These are phyloP conservation scores for Corvus cornix DNA, from an alignment of 2,113 vertebrate genomes.

Conservation along the genomic window DNA sequence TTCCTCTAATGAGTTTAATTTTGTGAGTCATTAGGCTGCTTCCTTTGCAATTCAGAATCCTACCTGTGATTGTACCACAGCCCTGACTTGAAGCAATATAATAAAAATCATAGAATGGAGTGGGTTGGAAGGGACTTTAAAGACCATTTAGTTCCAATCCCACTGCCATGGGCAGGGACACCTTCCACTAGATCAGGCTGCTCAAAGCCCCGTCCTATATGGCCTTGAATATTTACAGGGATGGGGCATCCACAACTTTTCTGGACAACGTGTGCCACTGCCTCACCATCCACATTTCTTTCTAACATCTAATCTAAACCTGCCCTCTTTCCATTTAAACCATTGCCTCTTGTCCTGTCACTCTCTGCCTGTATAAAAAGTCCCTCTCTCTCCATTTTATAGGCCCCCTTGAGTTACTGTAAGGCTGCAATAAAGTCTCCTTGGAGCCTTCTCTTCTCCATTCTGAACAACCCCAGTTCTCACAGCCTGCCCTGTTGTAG, in stretches of 20 bases:
- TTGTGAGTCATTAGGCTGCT: conserved; percentile 10
- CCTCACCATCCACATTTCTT: background rate
- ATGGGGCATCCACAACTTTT: background rate
- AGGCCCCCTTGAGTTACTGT: background rate
- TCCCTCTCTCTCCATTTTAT: background rate
- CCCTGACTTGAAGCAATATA: background rate
- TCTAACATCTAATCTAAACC: background rate
- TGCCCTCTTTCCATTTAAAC: background rate
- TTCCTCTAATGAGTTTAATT: conserved; percentile 1
- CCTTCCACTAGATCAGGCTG: background rate
- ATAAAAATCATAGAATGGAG: background rate
- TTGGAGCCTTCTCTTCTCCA: background rate
- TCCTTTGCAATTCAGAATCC: background rate
- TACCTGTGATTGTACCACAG: background rate
- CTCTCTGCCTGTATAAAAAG: background rate
- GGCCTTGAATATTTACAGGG: background rate
- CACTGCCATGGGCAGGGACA: background rate
- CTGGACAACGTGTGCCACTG: background rate
- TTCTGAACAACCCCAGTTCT: background rate
- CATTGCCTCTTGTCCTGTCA: background rate
- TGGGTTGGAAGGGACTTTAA: background rate
- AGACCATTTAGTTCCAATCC: background rate
- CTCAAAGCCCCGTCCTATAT: background rate
- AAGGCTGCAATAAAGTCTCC: background rate
- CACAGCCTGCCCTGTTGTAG: background rate